Conservation (phyloP, 2,113 vertebrate species). For the Macaca mulatta region DNA sequence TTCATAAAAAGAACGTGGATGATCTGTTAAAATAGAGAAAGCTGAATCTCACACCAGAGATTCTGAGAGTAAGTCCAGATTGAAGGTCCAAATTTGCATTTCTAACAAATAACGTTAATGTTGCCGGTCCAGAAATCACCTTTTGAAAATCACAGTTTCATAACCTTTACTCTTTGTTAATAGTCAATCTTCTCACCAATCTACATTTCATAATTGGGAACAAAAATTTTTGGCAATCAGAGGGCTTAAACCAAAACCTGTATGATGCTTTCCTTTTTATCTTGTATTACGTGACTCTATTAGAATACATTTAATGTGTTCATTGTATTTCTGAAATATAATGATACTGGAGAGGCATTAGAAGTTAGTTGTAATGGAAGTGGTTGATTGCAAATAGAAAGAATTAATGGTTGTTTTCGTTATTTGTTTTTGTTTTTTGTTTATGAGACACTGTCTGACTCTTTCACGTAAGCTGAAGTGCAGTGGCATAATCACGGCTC, state of each 20-base stretch:
- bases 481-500: too few species aligned
- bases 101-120: not conserved
- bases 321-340: not conserved
- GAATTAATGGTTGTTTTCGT: too few species aligned
- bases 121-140: not conserved
- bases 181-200: not conserved
- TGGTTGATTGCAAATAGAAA: not conserved
- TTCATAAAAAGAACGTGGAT: not conserved
- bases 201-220: not conserved
- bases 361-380: not conserved
- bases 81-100: not conserved
- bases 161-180: not conserved
- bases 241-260: not conserved
- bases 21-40: not conserved
- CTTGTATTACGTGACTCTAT: not conserved
- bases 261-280: not conserved
- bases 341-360: not conserved
- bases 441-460: too few species aligned
- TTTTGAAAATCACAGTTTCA: not conserved
- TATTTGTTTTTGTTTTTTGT: too few species aligned
- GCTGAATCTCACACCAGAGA: not conserved
- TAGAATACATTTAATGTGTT: not conserved
- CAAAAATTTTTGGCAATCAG: not conserved
- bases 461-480: too few species aligned
- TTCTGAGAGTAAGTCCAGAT: not conserved